These are phyloP conservation scores for Acrossocheilus wenchowensis DNA, from an alignment of 2,797 vertebrate genomes.

Conservation along the genomic window DNA sequence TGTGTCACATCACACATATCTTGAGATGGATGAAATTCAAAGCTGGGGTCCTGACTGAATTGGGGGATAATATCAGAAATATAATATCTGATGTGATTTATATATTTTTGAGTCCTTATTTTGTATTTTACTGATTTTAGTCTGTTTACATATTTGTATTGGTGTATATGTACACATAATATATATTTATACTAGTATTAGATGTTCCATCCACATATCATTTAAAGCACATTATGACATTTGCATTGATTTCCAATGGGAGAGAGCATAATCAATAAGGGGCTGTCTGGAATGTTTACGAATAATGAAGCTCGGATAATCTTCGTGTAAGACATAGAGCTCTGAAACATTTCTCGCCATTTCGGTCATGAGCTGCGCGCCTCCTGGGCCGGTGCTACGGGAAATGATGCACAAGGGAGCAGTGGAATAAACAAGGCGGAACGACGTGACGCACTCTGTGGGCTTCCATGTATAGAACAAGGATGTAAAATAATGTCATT, in stretches of 20 bases:
- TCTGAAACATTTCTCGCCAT: conserved; percentile 35
- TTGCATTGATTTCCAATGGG: conserved; percentile 65
- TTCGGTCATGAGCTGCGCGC: conserved; percentile 36
- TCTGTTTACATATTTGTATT: conserved; percentile 1
- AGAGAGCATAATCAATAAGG: conserved; percentile 52
- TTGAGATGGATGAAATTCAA: conserved; percentile 6
- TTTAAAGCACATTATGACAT: conserved; percentile 63
- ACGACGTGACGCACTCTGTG: conserved; percentile 43
- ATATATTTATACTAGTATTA: background rate
- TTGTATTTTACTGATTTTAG: conserved; percentile 6
- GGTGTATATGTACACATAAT: background rate
- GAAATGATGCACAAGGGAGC: conserved; percentile 54
- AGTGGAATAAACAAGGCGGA: conserved; percentile 53
- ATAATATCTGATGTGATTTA: background rate
- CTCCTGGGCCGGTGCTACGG: conserved; percentile 45
- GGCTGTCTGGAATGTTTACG: conserved; percentile 47
- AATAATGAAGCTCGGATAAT: conserved; percentile 42
- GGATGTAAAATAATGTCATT: conserved; percentile 32
- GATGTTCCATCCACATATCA: conserved; percentile 24
- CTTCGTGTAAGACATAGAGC: conserved; percentile 43
- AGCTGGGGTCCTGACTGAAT: conserved; percentile 3
- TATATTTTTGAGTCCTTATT: background rate
- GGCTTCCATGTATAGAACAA: conserved; percentile 37
- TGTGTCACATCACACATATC: conserved; percentile 23
- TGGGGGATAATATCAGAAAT: background rate